A percentile compares a stretch with the other conserved stretches of the same genome.
These are phyloP conservation scores for Dysidea cf. avara DNA, from an alignment of 37 sponge, comb jelly and placozoan genomes.

Conservation along the genomic window DNA sequence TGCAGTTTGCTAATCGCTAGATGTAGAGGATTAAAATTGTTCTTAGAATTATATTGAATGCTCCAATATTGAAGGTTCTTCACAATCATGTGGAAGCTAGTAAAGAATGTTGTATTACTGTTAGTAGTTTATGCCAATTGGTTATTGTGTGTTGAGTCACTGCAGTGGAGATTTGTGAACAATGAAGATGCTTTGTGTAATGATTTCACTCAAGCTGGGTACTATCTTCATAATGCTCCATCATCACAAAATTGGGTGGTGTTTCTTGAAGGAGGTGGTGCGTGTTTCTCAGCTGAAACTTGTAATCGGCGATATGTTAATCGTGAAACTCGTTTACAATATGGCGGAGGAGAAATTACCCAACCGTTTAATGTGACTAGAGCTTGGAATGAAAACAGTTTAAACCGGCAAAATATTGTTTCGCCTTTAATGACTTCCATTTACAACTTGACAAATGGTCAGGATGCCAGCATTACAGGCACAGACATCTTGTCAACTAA, in stretches of 20 bases:
- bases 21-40: too few relatives aligned
- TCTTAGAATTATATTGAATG: too few relatives aligned
- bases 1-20: too few relatives aligned
- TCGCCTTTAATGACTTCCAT: conserved; percentile 60
- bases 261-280: conserved; percentile 58
- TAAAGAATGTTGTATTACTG: too few relatives aligned
- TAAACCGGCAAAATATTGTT: background rate
- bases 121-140: too few relatives aligned
- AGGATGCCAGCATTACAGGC: conserved; percentile 32
- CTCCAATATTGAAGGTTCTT: too few relatives aligned
- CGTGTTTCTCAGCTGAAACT: conserved; percentile 28
- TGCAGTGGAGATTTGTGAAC: conserved; percentile 28
- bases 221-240: background rate
- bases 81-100: too few relatives aligned
- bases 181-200: conserved; percentile 32
- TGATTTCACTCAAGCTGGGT: conserved; percentile 48
- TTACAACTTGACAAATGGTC: conserved; percentile 6
- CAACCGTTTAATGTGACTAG: conserved; percentile 8
- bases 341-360: too few relatives aligned
- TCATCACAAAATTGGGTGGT: conserved; percentile 47
- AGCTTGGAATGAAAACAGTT: conserved; percentile 20
- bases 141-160: too few relatives aligned
- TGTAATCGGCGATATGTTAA: conserved; percentile 33
- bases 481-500: conserved; percentile 45
- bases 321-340: too few relatives aligned